Conservation (phyloP, 2,888 invertebrate species). For the Tetragonula carbonaria region DNA sequence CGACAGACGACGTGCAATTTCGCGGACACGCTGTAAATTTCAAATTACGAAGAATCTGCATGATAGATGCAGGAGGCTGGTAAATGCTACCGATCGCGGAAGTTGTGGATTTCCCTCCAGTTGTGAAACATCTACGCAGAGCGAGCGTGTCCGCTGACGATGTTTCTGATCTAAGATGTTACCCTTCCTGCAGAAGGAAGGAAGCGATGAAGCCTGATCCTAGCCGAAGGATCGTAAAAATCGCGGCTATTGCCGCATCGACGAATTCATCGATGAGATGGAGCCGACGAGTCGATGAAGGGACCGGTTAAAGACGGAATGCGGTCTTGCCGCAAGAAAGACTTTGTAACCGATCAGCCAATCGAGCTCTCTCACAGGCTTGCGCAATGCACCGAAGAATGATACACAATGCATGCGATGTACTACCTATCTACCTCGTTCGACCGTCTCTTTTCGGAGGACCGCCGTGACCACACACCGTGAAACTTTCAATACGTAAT, state of each 20-base stretch:
- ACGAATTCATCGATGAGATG: constrained; percentile 72
- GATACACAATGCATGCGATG: constrained; percentile 56
- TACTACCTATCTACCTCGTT: constrained; percentile 30
- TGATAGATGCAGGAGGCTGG: constrained; percentile 1
- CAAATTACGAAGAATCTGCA: background rate
- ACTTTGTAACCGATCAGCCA: constrained; percentile 79
- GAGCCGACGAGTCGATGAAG: constrained; percentile 71
- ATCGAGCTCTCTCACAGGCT: constrained; percentile 62
- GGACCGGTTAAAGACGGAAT: constrained; percentile 79
- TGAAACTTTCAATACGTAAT: constrained; percentile 37
- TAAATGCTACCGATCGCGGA: background rate
- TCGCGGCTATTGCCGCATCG: constrained; percentile 67
- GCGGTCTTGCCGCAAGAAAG: constrained; percentile 78
- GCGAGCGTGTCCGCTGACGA: background rate
- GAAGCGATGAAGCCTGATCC: constrained; percentile 65
- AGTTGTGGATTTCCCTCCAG: constrained; percentile 4
- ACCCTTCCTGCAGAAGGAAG: constrained; percentile 6
- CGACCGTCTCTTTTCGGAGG: constrained; percentile 24
- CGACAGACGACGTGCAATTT: background rate
- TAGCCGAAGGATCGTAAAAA: constrained; percentile 62
- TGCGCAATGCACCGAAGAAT: constrained; percentile 63
- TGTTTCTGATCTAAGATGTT: constrained; percentile 6
- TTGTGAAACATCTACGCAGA: background rate
- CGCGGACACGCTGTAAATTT: background rate
- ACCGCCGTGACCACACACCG: constrained; percentile 47